Base-by-base conservation (phyloP, 2,113 vertebrate species). In the Podarcis muralis region DNA sequence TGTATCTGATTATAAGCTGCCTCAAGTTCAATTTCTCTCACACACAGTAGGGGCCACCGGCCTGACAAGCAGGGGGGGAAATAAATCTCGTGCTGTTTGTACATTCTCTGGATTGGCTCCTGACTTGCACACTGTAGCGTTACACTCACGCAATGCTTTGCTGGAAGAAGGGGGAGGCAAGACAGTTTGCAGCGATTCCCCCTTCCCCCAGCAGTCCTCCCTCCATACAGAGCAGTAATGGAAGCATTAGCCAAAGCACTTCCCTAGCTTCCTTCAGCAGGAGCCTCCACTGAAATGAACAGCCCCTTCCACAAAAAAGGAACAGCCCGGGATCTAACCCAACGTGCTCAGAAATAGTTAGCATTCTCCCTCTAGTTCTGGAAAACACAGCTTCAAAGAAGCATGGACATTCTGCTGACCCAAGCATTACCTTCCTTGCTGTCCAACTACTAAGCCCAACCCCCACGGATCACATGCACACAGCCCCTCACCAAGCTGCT, bases 401-500 rank as follows among this genome's bases (percentile, higher is more conserved):
- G 16, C 15, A n/a, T 7, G 32, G n/a, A 57, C 37, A 16, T 25
- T 6, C 1, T 8, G n/a, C 22, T 37, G 6, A n/a, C 53, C 30
- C 22, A 53, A 43, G 69, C 35, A 16, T 3, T 11, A 16, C 20
- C 22, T 40, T 43, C 18, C 53, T 86, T 30, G 3, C 78, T 9
- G 16, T 59, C n/a, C 37, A 22, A 1, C 48, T 18, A 35, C 32
- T 15, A 25, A 16, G 25, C 35, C 77, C 40, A 30, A 4, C 18
- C 9, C 43, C 16, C 40, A 6, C 1, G 74, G 22, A 32, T 15
- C 23, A 23, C 8, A 37, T 15, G 20, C 4, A 16, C 25, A 13
- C 18, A 18, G 20, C 22, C 12, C 11, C 1, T 97, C 92, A 98
- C 98, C 97, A 69, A 98, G 97, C 75, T 98, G 97, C 92, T 98